A percentile compares a stretch with the other conserved stretches of the same genome.
These are phyloP conservation scores for Halictus ligatus DNA, from an alignment of 2,888 invertebrate species.

Conservation along the genomic window DNA sequence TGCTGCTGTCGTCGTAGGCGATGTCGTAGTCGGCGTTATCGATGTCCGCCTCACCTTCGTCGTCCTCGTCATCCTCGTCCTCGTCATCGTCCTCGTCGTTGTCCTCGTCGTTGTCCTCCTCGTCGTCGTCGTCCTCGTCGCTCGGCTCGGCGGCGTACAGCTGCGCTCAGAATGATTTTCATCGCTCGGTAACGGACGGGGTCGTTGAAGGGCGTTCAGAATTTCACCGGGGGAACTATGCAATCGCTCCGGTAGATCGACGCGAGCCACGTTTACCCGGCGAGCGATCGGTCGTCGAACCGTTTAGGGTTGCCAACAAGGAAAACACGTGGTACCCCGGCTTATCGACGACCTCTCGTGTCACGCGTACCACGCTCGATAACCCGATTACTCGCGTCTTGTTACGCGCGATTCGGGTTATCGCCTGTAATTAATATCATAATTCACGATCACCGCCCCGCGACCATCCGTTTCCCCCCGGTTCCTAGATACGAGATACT, in stretches of 20 bases:
- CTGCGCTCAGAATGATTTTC: constrained; percentile 55
- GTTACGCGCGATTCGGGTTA: background rate
- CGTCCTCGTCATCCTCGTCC: constrained; percentile 61
- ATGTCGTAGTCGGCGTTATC: constrained; percentile 75
- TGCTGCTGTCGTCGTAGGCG: constrained; percentile 61
- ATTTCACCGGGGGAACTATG: background rate
- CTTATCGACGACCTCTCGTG: constrained; percentile 21
- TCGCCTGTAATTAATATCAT: background rate
- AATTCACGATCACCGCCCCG: background rate
- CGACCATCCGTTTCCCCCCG: background rate
- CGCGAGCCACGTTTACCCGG: background rate
- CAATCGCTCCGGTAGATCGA: background rate
- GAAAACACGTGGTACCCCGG: too few species aligned
- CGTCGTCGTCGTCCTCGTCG: constrained; percentile 63
- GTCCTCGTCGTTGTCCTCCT: constrained; percentile 62
- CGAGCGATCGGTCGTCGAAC: constrained; percentile 15
- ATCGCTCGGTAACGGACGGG: background rate
- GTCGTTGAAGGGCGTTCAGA: background rate
- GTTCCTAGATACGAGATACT: background rate
- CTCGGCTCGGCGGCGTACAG: constrained; percentile 75
- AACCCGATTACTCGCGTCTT: constrained; percentile 1
- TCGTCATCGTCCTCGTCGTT: constrained; percentile 39
- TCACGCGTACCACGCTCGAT: background rate
- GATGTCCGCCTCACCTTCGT: constrained; percentile 64
- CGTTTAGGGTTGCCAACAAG: background rate